These are phyloP conservation scores for Rhynchotus rufescens DNA, from an alignment of 2,797 vertebrate genomes.

Conservation along the genomic window DNA sequence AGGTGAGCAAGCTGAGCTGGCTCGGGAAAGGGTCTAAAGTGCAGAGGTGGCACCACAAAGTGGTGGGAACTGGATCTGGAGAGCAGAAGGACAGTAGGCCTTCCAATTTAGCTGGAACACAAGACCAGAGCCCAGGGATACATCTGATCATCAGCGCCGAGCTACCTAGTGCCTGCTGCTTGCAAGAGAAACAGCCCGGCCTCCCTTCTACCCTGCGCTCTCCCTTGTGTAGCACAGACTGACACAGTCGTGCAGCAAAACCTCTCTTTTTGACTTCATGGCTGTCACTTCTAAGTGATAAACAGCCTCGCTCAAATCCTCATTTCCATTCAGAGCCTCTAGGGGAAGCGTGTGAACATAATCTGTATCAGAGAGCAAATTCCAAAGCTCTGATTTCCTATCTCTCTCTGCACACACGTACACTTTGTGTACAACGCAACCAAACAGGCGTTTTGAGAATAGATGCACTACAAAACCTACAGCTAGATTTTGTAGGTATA, in stretches of 20 bases:
- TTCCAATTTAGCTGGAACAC: neutral
- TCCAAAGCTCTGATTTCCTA: conserved; percentile 10
- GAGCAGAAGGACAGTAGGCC: neutral
- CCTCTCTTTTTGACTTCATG: neutral
- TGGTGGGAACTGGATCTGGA: fast-evolving
- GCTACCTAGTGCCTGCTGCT: neutral
- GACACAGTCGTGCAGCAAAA: neutral
- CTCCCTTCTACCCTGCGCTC: neutral
- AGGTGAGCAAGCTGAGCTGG: neutral
- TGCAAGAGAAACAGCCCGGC: neutral
- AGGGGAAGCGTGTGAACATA: neutral
- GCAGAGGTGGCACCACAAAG: neutral
- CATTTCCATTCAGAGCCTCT: neutral
- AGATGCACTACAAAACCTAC: neutral
- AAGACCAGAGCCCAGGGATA: neutral
- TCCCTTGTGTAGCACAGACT: neutral
- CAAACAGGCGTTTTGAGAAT: neutral
- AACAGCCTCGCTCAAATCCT: conserved; percentile 4
- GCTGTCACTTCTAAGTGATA: neutral
- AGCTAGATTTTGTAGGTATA: neutral
- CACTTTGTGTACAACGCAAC: neutral
- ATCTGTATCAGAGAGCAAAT: neutral
- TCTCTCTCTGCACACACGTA: neutral
- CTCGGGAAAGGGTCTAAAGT: fast-evolving
- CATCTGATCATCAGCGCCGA: neutral